A percentile compares a stretch with the other conserved stretches of the same genome.
phyloP scores from a whole-genome alignment of 1,140 invertebrate genomes.

The Bicyclus anynana region DNA sequence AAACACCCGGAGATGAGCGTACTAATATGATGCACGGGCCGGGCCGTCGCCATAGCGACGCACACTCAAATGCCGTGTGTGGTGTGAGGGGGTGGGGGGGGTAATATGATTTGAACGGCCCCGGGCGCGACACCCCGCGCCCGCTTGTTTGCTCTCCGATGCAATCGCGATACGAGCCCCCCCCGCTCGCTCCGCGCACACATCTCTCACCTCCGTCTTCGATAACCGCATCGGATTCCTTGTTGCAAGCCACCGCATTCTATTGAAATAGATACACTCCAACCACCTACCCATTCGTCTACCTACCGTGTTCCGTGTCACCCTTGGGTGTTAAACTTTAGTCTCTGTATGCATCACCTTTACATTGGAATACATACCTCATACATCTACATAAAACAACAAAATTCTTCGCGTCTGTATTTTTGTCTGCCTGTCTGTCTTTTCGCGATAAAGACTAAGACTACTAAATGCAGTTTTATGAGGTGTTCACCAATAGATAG shows the following conservation, averaged over 20 bases:
- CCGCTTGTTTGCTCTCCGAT: slow-evolving; percentile 74
- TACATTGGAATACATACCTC: too few species aligned
- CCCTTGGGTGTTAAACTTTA: slow-evolving; percentile 1
- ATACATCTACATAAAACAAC: too few species aligned
- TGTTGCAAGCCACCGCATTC: slow-evolving; percentile 65
- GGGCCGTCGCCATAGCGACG: slow-evolving; percentile 74
- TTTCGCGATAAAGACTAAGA: too few species aligned
- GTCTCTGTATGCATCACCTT: not conserved
- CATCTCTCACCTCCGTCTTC: slow-evolving; percentile 68
- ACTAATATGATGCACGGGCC: slow-evolving; percentile 75
- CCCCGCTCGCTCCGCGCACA: slow-evolving; percentile 38
- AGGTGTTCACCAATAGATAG: too few species aligned
- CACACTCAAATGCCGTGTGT: slow-evolving; percentile 69
- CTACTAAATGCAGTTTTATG: too few species aligned
- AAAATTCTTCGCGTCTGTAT: too few species aligned
- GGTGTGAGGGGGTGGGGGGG: slow-evolving; percentile 63
- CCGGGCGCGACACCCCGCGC: slow-evolving; percentile 51
- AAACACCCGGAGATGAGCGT: slow-evolving; percentile 72
- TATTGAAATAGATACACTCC: slow-evolving; percentile 65
- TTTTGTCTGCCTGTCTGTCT: too few species aligned
- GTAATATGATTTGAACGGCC: slow-evolving; percentile 72
- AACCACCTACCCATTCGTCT: slow-evolving; percentile 34
- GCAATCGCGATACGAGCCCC: slow-evolving; percentile 69
- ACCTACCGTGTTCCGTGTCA: slow-evolving; percentile 36
- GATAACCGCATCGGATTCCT: slow-evolving; percentile 71